Evolutionary conservation across 2,888 invertebrate species (phyloP), one percentile per base, ranked within the genome.

Genomic region (Aelia acuminata): DNA sequence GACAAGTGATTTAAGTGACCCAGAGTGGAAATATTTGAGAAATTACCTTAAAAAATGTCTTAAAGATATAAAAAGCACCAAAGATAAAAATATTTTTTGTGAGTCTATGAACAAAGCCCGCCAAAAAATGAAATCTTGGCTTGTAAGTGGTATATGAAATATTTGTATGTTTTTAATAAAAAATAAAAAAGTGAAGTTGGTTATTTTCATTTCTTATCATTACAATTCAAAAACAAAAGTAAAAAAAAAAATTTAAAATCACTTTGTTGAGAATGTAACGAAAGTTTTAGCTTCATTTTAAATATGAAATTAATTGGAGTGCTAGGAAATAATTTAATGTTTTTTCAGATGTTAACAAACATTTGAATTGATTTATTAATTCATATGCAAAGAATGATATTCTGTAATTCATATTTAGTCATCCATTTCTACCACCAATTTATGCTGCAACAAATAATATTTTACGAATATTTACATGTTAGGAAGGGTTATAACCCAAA

Each of bases 81-180:
- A 47, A 43, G n/a, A 80, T 80, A 80, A 80, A 80, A 80, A 80
- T 7, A 80, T 80, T 47, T 39, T 80, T 80, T 47, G 43, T 80
- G 80, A 80, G 43, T 80, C 80, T n/a, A 80, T 80, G 80, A 80
- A 80, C n/a, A 80, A 35, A 80, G 80, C 80, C 0, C 80, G 43
- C 18, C 39, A 80, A 80, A 80, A 80, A 80, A 80, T 80, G 39
- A 80, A 80, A 43, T 80, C 43, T 22, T 80, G 80, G 80, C 7
- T 39, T 80, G 31, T 35, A 70, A 70, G 35, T 70, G 18, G 18
- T 35, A 70, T 15, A 70, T 70, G 5, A 63, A 63, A 26, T 15
- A 31, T 31, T 70, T 70, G 31, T 63, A 63, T 31, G 15, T 63
- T 63, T 63, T 63, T 70, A 70, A 70, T 70, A 70, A 70, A 70